Evolutionary conservation across 2,888 invertebrate species (phyloP).

Genomic region (Lasioglossum oenotherae): DNA sequence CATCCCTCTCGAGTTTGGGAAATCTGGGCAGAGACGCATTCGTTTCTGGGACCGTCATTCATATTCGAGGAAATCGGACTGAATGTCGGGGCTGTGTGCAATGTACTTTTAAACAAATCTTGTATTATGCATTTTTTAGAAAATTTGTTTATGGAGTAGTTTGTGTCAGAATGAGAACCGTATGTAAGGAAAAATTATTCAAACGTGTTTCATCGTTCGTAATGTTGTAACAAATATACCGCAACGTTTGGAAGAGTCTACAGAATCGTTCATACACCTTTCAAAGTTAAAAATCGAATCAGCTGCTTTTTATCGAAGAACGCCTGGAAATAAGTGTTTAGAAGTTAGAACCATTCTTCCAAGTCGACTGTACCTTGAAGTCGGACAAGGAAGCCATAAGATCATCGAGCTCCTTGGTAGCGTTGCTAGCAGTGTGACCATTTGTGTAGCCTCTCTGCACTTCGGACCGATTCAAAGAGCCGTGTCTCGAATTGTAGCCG

Average conservation of each 20-base stretch:
- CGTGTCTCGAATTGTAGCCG: constrained; percentile 74
- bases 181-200: too few relatives aligned
- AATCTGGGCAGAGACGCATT: not conserved
- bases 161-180: not conserved
- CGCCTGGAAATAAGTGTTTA: not conserved
- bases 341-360: not conserved
- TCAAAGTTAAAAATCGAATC: too few relatives aligned
- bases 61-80: not conserved
- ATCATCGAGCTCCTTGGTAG: constrained; percentile 97
- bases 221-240: too few relatives aligned
- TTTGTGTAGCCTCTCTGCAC: constrained; percentile 76
- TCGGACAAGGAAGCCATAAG: constrained; percentile 98
- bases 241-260: too few relatives aligned
- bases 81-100: not conserved
- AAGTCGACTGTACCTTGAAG: constrained; percentile 90
- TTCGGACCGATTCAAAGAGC: constrained; percentile 75
- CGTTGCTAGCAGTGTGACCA: constrained; percentile 90
- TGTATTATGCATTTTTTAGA: not conserved
- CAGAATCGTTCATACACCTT: too few relatives aligned
- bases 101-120: not conserved
- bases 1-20: not conserved
- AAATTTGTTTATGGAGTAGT: not conserved
- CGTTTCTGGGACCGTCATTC: not conserved
- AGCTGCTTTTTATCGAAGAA: not conserved
- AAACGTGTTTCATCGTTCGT: too few relatives aligned